Percentiles rank a stretch among this genome's conserved stretches.
phyloP scores from a whole-genome alignment of 2,888 invertebrate species.

The Nomada hirtipes region DNA sequence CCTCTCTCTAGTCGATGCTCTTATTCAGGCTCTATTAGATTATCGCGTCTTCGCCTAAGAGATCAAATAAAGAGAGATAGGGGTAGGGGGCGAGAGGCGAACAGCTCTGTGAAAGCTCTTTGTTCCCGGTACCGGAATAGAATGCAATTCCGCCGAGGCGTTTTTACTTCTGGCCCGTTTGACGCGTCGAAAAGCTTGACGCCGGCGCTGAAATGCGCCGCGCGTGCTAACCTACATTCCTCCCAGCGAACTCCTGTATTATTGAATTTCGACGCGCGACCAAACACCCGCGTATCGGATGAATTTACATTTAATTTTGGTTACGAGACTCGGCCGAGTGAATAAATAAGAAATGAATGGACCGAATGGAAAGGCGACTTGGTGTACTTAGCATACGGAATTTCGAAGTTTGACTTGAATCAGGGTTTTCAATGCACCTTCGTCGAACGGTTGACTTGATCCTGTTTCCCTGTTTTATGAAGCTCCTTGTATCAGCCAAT shows the following conservation, averaged over 20 bases:
- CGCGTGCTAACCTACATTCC: conserved; percentile 46
- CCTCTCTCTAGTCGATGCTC: conserved; percentile 5
- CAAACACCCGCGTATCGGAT: conserved; percentile 32
- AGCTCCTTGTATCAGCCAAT: too few relatives aligned
- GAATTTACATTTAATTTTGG: conserved; percentile 55
- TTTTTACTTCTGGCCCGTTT: conserved; percentile 56
- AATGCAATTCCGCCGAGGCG: conserved; percentile 40
- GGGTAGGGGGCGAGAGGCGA: not conserved
- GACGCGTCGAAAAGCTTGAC: conserved; percentile 38
- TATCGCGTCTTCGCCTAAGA: conserved; percentile 41
- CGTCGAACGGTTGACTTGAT: too few relatives aligned
- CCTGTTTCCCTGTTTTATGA: too few relatives aligned
- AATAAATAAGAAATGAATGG: conserved; percentile 36
- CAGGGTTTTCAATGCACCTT: too few relatives aligned
- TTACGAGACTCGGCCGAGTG: conserved; percentile 28
- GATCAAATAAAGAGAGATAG: conserved; percentile 17
- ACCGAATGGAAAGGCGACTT: too few relatives aligned
- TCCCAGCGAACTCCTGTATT: conserved; percentile 37
- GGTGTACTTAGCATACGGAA: too few relatives aligned
- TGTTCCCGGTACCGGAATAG: conserved; percentile 24
- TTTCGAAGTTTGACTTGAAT: too few relatives aligned
- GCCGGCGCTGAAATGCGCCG: conserved; percentile 11
- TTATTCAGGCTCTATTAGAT: conserved; percentile 56
- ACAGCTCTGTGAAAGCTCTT: conserved; percentile 34
- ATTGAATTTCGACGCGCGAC: conserved; percentile 52